Evolutionary conservation across 2,888 invertebrate species (phyloP).

Genomic region (Megamerina dolium): DNA sequence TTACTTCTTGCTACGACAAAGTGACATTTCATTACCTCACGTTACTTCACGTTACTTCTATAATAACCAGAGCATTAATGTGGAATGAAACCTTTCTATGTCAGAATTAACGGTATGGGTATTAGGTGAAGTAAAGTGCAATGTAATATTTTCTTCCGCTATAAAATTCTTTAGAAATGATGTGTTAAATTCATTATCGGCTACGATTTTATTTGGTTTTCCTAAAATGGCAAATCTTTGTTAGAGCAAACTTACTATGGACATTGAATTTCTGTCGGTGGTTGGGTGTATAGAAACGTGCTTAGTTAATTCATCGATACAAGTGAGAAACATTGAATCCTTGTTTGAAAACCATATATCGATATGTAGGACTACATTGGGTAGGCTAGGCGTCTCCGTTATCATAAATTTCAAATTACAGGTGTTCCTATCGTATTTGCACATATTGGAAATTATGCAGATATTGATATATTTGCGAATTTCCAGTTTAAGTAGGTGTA

Average conservation of each 20-base stretch:
- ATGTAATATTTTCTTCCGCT: conserved; percentile 5
- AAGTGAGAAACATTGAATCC: conserved; percentile 9
- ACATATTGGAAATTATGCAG: no score
- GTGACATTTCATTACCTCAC: no score
- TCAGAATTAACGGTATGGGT: conserved; percentile 12
- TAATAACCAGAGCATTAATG: no score
- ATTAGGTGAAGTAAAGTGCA: conserved; percentile 13
- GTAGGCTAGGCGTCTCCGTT: no score
- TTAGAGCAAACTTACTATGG: conserved; percentile 5
- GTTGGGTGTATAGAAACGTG: conserved; percentile 9
- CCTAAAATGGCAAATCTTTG: conserved; percentile 10
- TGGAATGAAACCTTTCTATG: conserved; percentile 12
- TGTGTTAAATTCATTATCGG: conserved; percentile 14
- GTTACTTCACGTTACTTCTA: no score
- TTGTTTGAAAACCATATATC: no score
- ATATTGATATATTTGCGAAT: no score
- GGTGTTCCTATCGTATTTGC: no score
- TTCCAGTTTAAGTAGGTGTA: no score
- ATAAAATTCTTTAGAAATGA: conserved; percentile 9
- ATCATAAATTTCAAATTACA: no score
- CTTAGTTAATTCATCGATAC: conserved; percentile 11
- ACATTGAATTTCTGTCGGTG: conserved; percentile 8
- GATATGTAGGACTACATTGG: no score
- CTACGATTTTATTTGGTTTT: conserved; percentile 8
- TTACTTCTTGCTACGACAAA: no score